These are phyloP conservation scores for Clarias batrachus DNA, from an alignment of 2,113 vertebrate genomes.

Conservation along the genomic window DNA sequence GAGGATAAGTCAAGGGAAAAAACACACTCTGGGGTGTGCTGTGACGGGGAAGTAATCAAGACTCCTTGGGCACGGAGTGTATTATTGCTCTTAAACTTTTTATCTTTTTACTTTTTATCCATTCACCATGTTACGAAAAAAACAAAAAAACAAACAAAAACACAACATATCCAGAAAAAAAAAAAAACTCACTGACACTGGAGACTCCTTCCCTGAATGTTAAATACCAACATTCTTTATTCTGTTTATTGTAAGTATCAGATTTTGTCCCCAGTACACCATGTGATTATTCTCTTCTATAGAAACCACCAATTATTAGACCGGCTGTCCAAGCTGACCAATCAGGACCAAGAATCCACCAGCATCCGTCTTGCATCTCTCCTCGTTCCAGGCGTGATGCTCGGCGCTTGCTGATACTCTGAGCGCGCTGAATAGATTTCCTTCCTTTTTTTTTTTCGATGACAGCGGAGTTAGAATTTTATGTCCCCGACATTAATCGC, in stretches of 20 bases:
- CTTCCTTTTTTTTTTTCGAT: not conserved
- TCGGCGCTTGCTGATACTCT: not conserved
- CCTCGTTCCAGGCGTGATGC: not conserved
- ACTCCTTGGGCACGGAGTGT: not conserved
- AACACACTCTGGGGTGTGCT: not conserved
- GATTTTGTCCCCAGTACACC: not conserved
- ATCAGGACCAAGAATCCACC: not conserved
- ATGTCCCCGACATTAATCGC: slow-evolving; percentile 77
- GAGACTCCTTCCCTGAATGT: not conserved
- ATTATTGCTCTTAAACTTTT: not conserved
- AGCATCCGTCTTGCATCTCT: not conserved
- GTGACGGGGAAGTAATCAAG: not conserved
- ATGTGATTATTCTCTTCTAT: not conserved
- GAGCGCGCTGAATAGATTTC: slow-evolving; percentile 10
- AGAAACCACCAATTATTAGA: not conserved
- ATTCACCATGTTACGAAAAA: not conserved
- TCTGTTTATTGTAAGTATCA: not conserved
- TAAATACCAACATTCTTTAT: not conserved
- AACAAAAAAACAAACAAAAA: not conserved
- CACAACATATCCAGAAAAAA: no score
- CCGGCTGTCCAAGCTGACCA: not conserved
- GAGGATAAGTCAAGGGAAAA: not conserved
- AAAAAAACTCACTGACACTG: not conserved
- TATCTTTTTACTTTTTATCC: not conserved
- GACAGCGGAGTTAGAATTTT: slow-evolving; percentile 55